phyloP scores from a whole-genome alignment of 2,888 invertebrate genomes.

The Tipula confusa region DNA sequence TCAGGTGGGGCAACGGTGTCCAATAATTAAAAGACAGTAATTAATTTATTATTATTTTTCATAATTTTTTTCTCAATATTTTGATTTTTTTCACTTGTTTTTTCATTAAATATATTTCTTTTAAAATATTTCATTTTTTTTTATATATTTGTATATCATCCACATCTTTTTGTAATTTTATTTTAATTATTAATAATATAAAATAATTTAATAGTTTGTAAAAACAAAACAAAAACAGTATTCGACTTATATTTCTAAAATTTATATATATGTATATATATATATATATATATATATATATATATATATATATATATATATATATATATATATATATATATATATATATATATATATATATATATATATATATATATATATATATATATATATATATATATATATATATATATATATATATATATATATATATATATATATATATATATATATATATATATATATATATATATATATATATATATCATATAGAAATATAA shows the following conservation, averaged over 20 bases:
- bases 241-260: neutral
- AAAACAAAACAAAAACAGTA: neutral
- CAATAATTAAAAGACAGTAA: neutral
- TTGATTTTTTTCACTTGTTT: conserved; percentile 13
- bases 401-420: too few relatives aligned
- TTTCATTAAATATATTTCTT: neutral
- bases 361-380: too few relatives aligned
- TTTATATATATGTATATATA: neutral
- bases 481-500: too few relatives aligned
- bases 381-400: too few relatives aligned
- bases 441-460: too few relatives aligned
- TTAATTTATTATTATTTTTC: conserved; percentile 25
- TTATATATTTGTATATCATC: conserved; percentile 8
- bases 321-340: too few relatives aligned
- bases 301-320: too few relatives aligned
- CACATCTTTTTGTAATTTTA: conserved; percentile 25
- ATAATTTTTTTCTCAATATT: conserved; percentile 20
- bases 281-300: too few relatives aligned
- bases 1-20: too few relatives aligned
- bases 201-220: neutral
- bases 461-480: too few relatives aligned
- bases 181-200: conserved; percentile 16
- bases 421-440: too few relatives aligned
- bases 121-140: conserved; percentile 14
- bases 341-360: too few relatives aligned